Evolutionary conservation across 1,140 invertebrate genomes (phyloP).

Genomic region (Philopotamus ludificatus): DNA sequence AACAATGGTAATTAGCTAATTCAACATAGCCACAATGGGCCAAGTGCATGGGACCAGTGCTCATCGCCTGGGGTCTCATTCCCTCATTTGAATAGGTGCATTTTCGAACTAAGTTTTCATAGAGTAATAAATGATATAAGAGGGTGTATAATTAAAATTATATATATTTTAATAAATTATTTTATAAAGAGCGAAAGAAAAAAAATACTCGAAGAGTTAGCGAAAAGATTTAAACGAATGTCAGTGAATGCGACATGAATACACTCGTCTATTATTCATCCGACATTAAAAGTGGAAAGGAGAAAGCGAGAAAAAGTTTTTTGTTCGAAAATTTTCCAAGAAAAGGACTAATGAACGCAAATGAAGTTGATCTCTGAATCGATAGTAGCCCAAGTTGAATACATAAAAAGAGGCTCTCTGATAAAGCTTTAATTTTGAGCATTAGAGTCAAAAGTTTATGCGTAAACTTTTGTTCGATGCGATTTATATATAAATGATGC

Average conservation of each 20-base stretch:
- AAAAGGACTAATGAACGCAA: slow-evolving; percentile 7
- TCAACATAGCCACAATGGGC: neutral
- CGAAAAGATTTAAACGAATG: too few species aligned
- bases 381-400: neutral
- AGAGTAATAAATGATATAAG: too few species aligned
- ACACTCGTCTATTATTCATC: slow-evolving; percentile 19
- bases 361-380: neutral
- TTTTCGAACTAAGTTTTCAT: too few species aligned
- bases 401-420: too few species aligned
- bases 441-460: too few species aligned
- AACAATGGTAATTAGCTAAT: neutral
- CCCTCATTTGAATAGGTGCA: neutral
- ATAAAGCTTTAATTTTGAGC: too few species aligned
- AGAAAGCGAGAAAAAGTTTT: slow-evolving; percentile 7
- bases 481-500: too few species aligned
- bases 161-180: too few species aligned
- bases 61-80: neutral
- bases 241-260: slow-evolving; percentile 9
- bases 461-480: too few species aligned
- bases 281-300: slow-evolving; percentile 14
- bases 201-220: too few species aligned
- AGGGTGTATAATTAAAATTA: too few species aligned
- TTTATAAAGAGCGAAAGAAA: too few species aligned
- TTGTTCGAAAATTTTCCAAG: neutral
- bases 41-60: neutral